A percentile compares a stretch with the other conserved stretches of the same genome.
Evolutionary conservation across 2,888 invertebrate genomes (phyloP).

Genomic region (Hololepta plana): DNA sequence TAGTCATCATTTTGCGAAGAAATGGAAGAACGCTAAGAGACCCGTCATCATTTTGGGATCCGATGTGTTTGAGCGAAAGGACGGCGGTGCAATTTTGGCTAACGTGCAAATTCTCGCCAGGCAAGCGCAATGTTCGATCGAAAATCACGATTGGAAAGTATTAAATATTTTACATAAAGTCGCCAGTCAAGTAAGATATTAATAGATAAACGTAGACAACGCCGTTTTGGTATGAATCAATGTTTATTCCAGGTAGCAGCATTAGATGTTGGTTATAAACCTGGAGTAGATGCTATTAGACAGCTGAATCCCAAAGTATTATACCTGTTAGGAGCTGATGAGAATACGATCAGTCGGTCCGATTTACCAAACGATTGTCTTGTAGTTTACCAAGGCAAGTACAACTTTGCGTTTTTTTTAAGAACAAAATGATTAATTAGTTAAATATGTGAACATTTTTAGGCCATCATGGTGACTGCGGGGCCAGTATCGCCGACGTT

Average conservation of each 20-base stretch:
- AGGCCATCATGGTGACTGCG: constrained; percentile 94
- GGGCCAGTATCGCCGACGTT: constrained; percentile 83
- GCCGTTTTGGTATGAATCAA: constrained; percentile 2
- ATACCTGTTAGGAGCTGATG: constrained; percentile 89
- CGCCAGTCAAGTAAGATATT: constrained; percentile 45
- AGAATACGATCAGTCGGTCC: constrained; percentile 53
- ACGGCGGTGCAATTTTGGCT: constrained; percentile 60
- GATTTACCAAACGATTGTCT: constrained; percentile 67
- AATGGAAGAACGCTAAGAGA: constrained; percentile 58
- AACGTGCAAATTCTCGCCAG: constrained; percentile 56
- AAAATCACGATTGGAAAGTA: constrained; percentile 45
- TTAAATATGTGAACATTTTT: no score
- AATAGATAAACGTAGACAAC: no score
- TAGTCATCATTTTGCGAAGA: constrained; percentile 47
- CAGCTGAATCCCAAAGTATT: constrained; percentile 56
- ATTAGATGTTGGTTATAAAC: constrained; percentile 81
- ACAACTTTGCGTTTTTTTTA: constrained; percentile 3
- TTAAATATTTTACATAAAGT: constrained; percentile 89
- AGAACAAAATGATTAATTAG: constrained; percentile 4
- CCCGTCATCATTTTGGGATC: constrained; percentile 88
- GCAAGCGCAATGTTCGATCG: constrained; percentile 33
- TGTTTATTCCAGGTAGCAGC: constrained; percentile 52
- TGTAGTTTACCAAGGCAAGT: constrained; percentile 71
- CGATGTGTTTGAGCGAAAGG: constrained; percentile 57
- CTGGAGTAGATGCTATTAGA: constrained; percentile 43